Conservation (phyloP, 2,113 vertebrate genomes). For the Benitochromis conjunctus region DNA sequence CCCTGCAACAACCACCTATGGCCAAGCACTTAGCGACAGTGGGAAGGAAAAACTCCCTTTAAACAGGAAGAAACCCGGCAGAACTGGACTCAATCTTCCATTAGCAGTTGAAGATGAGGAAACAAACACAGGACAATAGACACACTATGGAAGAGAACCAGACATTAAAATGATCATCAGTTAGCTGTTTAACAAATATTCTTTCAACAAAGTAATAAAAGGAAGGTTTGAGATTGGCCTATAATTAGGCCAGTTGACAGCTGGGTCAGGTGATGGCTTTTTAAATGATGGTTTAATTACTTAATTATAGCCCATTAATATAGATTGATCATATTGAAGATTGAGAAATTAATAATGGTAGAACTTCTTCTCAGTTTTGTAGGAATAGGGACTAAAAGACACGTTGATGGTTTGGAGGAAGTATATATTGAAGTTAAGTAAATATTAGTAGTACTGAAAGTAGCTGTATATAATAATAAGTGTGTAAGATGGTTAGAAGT, state of each 20-base stretch:
- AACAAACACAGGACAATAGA: neutral
- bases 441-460: neutral
- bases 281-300: neutral
- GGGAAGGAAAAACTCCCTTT: neutral
- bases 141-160: neutral
- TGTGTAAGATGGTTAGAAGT: neutral
- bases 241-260: neutral
- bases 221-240: neutral
- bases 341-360: neutral
- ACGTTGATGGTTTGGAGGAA: neutral
- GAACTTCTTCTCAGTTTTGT: neutral
- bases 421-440: neutral
- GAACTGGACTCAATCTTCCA: neutral
- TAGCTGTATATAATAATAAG: neutral
- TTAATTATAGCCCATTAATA: neutral
- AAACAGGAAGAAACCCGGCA: neutral
- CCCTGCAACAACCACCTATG: neutral
- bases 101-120: neutral
- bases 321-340: neutral
- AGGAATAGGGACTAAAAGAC: neutral
- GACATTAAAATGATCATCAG: neutral
- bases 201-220: neutral
- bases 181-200: neutral
- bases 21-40: neutral
- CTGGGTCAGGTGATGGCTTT: neutral